phyloP scores from a whole-genome alignment of 2,888 invertebrate species.

The Tenthredo mesomela region DNA sequence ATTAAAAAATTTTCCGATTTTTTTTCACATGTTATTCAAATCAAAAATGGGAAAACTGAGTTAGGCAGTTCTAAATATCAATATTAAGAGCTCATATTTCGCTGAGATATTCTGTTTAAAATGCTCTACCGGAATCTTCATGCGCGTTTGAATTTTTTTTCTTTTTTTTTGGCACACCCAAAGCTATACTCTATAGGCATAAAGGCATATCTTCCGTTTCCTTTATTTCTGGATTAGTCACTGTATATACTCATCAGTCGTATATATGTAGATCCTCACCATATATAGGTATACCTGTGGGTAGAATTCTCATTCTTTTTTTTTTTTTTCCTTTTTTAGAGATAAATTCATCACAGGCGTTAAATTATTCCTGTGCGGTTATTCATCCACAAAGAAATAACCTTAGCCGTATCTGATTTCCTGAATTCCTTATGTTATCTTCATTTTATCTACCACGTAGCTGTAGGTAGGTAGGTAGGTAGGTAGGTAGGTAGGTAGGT shows the following conservation, averaged over 20 bases:
- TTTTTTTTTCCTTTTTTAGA: background rate
- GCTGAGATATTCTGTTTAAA: no score
- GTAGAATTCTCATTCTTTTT: background rate
- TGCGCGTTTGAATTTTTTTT: no score
- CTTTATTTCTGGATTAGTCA: background rate
- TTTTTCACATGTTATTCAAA: no score
- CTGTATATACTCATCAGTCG: background rate
- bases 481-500: background rate
- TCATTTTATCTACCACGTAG: slow-evolving; percentile 15
- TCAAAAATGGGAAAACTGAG: no score
- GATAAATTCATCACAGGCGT: background rate
- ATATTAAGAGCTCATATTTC: no score
- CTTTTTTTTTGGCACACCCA: no score
- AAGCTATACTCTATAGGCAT: no score
- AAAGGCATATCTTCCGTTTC: background rate
- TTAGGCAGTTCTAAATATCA: no score
- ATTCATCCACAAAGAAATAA: slow-evolving; percentile 23
- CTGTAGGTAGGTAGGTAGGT: no score
- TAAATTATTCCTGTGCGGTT: slow-evolving; percentile 12
- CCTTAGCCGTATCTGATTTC: slow-evolving; percentile 53
- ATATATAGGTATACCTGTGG: no score
- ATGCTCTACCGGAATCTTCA: no score
- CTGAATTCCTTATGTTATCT: slow-evolving; percentile 40
- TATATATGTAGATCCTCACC: background rate
- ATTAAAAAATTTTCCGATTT: no score